Percentiles rank a stretch among this genome's conserved stretches.
Evolutionary conservation across 1,140 invertebrate genomes (phyloP).

Genomic region (Formica selysi): DNA sequence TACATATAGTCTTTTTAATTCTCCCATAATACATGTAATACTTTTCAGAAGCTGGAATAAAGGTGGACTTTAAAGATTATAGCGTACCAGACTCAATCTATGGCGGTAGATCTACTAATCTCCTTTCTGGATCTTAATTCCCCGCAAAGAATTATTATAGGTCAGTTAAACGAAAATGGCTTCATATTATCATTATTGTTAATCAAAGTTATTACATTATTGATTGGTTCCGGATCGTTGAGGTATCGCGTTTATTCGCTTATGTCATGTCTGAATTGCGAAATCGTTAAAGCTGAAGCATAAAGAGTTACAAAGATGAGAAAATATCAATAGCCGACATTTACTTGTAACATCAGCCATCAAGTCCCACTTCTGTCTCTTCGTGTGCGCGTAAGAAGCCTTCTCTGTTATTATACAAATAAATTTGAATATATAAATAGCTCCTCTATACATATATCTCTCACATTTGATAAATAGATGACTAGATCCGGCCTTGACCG

Average conservation of each 20-base stretch:
- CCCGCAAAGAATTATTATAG: constrained; percentile 12
- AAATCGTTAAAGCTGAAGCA: constrained; percentile 37
- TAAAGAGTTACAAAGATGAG: constrained; percentile 4
- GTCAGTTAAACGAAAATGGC: constrained; percentile 3
- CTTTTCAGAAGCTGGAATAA: constrained; percentile 18
- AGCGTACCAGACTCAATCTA: background rate
- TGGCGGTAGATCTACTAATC: background rate
- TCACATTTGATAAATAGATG: background rate
- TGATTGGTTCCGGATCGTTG: constrained; percentile 49
- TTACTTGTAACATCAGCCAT: background rate
- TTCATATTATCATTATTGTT: constrained; percentile 11
- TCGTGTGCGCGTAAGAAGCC: background rate
- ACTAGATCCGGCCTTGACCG: constrained; percentile 26
- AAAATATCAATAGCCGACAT: constrained; percentile 6
- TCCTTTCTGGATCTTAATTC: background rate
- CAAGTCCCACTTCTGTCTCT: background rate
- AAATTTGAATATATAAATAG: background rate
- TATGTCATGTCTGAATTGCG: constrained; percentile 22
- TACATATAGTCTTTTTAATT: background rate
- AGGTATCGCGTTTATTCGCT: background rate
- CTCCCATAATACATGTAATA: constrained; percentile 27
- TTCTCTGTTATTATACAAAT: background rate
- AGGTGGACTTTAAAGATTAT: constrained; percentile 40
- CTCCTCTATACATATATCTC: background rate
- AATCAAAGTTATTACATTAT: constrained; percentile 16